These are phyloP conservation scores for Oreochromis mossambicus DNA, from an alignment of 2,797 vertebrate species.

Conservation along the genomic window DNA sequence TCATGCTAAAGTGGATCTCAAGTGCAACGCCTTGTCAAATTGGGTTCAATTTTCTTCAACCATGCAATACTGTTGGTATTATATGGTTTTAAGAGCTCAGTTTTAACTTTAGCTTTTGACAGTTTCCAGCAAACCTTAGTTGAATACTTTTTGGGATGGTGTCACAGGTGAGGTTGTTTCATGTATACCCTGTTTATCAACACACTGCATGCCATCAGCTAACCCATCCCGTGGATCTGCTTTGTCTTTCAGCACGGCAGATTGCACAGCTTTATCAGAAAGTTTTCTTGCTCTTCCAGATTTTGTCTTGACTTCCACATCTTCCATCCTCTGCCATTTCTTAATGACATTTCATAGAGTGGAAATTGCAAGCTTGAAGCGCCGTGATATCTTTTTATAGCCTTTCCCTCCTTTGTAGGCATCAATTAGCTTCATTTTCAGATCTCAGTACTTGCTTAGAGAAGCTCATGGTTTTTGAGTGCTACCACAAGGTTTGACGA, in stretches of 20 bases:
- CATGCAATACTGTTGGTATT: background rate
- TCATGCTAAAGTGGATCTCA: background rate
- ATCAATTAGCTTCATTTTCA: slow-evolving; percentile 6
- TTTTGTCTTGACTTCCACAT: background rate
- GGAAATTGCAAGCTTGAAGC: background rate
- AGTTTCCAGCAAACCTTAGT: background rate
- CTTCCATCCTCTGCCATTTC: background rate
- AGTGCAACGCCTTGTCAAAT: background rate
- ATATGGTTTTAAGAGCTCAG: background rate
- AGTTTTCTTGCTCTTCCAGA: background rate
- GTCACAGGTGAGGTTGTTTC: background rate
- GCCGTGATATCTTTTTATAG: background rate
- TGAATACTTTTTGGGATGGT: background rate
- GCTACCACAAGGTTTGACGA: background rate
- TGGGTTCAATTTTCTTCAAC: background rate
- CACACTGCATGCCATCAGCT: background rate
- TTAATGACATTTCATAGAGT: background rate
- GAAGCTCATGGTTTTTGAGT: background rate
- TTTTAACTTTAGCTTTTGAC: background rate
- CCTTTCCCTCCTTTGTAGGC: background rate
- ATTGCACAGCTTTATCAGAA: background rate
- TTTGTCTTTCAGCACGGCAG: background rate
- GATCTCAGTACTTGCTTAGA: background rate
- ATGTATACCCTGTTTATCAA: background rate
- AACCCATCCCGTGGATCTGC: background rate